Evolutionary conservation across 30 jellyfish, hydroid and myxozoan genomes (phyloP).

Genomic region (Phacellophora camtschatica): DNA sequence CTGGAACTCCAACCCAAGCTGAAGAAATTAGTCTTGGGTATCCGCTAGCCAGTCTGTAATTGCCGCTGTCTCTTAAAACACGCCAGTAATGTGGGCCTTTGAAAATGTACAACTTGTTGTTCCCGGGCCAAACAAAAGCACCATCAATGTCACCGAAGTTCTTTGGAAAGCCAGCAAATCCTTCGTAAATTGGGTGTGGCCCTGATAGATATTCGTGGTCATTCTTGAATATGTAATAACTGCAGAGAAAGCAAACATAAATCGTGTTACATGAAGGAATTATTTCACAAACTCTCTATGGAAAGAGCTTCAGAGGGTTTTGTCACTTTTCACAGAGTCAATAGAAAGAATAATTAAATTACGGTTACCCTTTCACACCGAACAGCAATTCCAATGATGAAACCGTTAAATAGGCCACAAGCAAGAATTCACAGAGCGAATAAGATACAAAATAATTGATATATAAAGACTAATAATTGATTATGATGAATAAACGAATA

Average conservation of each 20-base stretch:
- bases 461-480: too few species aligned
- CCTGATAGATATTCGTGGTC: constrained; percentile 25
- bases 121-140: constrained; percentile 75
- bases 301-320: too few species aligned
- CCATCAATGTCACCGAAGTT: constrained; percentile 79
- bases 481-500: too few species aligned
- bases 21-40: constrained; percentile 57
- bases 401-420: too few species aligned
- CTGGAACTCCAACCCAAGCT: constrained; percentile 85
- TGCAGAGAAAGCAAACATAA: constrained; percentile 8
- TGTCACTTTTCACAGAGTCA: too few species aligned
- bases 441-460: too few species aligned
- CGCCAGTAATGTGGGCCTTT: constrained; percentile 81
- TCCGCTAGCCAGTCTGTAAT: constrained; percentile 6
- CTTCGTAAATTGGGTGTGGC: constrained; percentile 60
- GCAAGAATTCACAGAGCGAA: too few species aligned
- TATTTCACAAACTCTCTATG: too few species aligned
- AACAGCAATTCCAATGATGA: too few species aligned
- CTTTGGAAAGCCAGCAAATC: constrained; percentile 70
- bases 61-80: constrained; percentile 1
- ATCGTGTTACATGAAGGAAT: background rate
- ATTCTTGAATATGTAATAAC: constrained; percentile 67
- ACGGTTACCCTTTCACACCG: too few species aligned
- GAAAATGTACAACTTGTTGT: constrained; percentile 68
- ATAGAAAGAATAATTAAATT: too few species aligned